Percentiles rank a stretch among this genome's conserved stretches.
Conservation (phyloP, 2,113 vertebrate species). For the Pygoscelis antarcticus region DNA sequence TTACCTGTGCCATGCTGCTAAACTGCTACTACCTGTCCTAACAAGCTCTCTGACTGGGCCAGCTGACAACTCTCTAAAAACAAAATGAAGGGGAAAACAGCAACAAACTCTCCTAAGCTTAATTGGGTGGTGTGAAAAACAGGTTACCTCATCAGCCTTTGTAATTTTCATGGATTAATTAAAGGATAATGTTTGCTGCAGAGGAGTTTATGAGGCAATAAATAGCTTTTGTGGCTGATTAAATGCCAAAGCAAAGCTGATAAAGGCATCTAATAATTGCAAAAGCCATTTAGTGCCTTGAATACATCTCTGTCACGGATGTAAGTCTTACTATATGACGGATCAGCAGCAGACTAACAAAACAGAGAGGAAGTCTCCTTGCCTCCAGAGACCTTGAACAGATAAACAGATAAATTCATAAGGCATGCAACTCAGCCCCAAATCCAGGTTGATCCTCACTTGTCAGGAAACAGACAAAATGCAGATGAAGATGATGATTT, state of each 20-base stretch:
- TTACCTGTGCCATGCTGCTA: not conserved
- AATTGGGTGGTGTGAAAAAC: slow-evolving; percentile 1
- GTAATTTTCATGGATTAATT: slow-evolving; percentile 57
- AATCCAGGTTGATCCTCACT: not conserved
- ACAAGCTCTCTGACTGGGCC: not conserved
- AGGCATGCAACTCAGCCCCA: not conserved
- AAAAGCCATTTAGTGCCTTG: not conserved
- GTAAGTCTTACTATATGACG: not conserved
- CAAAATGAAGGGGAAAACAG: slow-evolving; percentile 12
- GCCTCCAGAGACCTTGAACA: not conserved
- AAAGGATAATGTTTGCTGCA: slow-evolving; percentile 37
- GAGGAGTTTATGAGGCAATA: slow-evolving; percentile 48
- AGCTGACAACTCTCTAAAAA: not conserved
- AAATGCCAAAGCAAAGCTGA: slow-evolving; percentile 41
- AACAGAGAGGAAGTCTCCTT: not conserved
- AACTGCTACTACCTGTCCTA: not conserved
- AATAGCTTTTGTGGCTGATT: slow-evolving; percentile 52
- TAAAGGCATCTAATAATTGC: slow-evolving; percentile 38
- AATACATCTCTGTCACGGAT: not conserved
- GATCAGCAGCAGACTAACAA: not conserved
- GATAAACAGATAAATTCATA: not conserved
- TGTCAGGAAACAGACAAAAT: not conserved
- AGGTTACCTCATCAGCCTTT: slow-evolving; percentile 6
- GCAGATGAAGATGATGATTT: too few relatives aligned
- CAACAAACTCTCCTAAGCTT: not conserved